Percentiles rank a stretch among this genome's conserved stretches.
These are phyloP conservation scores for Hystrix brachyura DNA, from an alignment of 2,113 vertebrate species.

Conservation along the genomic window DNA sequence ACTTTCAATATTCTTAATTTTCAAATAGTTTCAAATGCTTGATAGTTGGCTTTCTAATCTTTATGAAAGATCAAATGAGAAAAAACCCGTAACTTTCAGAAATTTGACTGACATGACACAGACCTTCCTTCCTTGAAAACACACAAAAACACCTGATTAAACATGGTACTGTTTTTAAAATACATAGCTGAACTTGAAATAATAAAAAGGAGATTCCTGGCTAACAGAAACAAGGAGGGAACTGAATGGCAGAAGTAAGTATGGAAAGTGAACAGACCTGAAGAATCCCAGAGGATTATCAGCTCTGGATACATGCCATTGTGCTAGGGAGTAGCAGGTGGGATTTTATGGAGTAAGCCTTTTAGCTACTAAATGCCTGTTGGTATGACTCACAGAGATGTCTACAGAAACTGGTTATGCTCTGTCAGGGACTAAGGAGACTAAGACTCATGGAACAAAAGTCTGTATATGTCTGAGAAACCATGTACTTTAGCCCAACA, in stretches of 20 bases:
- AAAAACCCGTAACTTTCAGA: neutral
- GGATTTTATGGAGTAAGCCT: neutral
- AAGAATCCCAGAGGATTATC: conserved; percentile 11
- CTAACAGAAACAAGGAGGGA: conserved; percentile 10
- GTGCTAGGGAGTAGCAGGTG: neutral
- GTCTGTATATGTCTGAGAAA: neutral
- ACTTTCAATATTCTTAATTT: neutral
- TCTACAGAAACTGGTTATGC: conserved; percentile 3
- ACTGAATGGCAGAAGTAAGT: conserved; percentile 36
- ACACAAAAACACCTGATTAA: conserved; percentile 1
- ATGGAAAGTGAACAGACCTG: neutral
- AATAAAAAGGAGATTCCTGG: neutral
- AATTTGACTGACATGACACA: neutral
- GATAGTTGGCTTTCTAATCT: neutral
- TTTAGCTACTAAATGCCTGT: conserved; percentile 19
- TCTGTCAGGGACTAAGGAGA: neutral
- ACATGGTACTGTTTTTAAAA: neutral
- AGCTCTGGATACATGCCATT: neutral
- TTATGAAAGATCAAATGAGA: conserved; percentile 10
- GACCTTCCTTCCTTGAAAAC: neutral
- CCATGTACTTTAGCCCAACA: neutral
- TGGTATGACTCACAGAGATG: neutral
- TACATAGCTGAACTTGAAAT: neutral
- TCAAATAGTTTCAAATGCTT: conserved; percentile 32
- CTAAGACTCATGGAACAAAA: neutral